Conservation (phyloP, 1,140 invertebrate genomes). For the Carcinoscorpius rotundicauda region DNA sequence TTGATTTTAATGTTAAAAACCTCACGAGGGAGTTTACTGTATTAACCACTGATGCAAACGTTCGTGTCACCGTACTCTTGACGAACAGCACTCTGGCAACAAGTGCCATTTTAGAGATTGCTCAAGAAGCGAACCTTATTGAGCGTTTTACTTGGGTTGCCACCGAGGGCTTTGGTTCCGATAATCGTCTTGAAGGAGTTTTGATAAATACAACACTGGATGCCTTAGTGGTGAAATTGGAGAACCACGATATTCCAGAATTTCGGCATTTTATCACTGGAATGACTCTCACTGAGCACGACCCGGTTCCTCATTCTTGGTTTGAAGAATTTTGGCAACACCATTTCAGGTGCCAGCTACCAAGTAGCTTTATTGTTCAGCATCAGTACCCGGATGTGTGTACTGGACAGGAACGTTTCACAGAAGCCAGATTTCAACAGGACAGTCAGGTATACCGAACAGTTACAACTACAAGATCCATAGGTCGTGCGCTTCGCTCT, state of each 20-base stretch:
- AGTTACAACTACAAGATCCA: slow-evolving; percentile 32
- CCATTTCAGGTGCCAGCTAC: slow-evolving; percentile 31
- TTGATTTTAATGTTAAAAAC: slow-evolving; percentile 1
- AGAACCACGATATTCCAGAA: slow-evolving; percentile 34
- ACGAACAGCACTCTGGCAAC: slow-evolving; percentile 7
- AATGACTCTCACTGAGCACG: slow-evolving; percentile 30
- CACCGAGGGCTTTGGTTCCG: slow-evolving; percentile 14
- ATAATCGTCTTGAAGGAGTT: slow-evolving; percentile 24
- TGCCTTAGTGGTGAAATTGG: slow-evolving; percentile 27
- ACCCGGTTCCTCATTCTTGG: slow-evolving; percentile 33
- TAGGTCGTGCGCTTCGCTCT: slow-evolving; percentile 32
- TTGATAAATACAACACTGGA: slow-evolving; percentile 28
- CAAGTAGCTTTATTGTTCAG: slow-evolving; percentile 28
- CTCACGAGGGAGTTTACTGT: slow-evolving; percentile 5
- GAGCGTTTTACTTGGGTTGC: slow-evolving; percentile 13
- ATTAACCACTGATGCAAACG: slow-evolving; percentile 4
- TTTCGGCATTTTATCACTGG: slow-evolving; percentile 32
- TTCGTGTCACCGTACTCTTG: slow-evolving; percentile 13
- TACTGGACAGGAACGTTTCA: slow-evolving; percentile 18
- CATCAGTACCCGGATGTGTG: slow-evolving; percentile 11
- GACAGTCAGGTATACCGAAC: slow-evolving; percentile 35
- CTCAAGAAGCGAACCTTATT: slow-evolving; percentile 5
- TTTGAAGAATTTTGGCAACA: slow-evolving; percentile 37
- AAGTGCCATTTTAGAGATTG: slow-evolving; percentile 11
- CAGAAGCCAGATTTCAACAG: slow-evolving; percentile 17